These are phyloP conservation scores for Morus bassanus DNA, from an alignment of 2,797 vertebrate genomes.

Conservation along the genomic window DNA sequence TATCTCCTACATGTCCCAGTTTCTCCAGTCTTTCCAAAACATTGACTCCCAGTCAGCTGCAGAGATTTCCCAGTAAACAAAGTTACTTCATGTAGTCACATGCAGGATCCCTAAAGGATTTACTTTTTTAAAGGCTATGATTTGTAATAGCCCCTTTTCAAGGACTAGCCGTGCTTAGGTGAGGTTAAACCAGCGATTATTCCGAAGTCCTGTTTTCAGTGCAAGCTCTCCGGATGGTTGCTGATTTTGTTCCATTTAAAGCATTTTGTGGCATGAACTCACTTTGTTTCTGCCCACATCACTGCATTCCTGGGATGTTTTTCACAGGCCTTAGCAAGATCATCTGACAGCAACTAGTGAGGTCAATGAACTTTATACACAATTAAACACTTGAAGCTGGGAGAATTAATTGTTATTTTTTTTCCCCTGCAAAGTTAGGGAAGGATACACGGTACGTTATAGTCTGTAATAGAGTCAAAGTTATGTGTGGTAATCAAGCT, in stretches of 20 bases:
- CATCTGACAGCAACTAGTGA: slow-evolving; percentile 92
- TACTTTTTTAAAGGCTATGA: slow-evolving; percentile 48
- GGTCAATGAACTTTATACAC: slow-evolving; percentile 89
- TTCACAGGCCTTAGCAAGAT: slow-evolving; percentile 87
- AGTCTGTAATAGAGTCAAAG: slow-evolving; percentile 54
- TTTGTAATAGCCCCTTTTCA: slow-evolving; percentile 64
- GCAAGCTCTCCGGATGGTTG: slow-evolving; percentile 67
- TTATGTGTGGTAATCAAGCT: slow-evolving; percentile 66
- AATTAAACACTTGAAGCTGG: slow-evolving; percentile 75
- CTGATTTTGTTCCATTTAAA: slow-evolving; percentile 74
- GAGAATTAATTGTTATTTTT: slow-evolving; percentile 67
- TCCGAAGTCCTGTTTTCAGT: slow-evolving; percentile 61
- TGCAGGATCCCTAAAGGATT: slow-evolving; percentile 48
- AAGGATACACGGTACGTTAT: slow-evolving; percentile 48
- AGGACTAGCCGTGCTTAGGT: slow-evolving; percentile 65
- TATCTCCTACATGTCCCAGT: neutral
- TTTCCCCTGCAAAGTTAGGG: slow-evolving; percentile 51
- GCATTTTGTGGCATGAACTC: slow-evolving; percentile 81
- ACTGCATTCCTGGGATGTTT: slow-evolving; percentile 95
- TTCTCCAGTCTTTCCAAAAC: slow-evolving; percentile 41
- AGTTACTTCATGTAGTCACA: slow-evolving; percentile 47
- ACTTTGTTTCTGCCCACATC: slow-evolving; percentile 90
- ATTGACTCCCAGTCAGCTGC: slow-evolving; percentile 50
- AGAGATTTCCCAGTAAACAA: slow-evolving; percentile 50
- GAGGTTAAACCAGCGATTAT: slow-evolving; percentile 68